A percentile compares a stretch with the other conserved stretches of the same genome.
Conservation (phyloP, 2,888 invertebrate genomes). For the Drosophila gaucha region DNA sequence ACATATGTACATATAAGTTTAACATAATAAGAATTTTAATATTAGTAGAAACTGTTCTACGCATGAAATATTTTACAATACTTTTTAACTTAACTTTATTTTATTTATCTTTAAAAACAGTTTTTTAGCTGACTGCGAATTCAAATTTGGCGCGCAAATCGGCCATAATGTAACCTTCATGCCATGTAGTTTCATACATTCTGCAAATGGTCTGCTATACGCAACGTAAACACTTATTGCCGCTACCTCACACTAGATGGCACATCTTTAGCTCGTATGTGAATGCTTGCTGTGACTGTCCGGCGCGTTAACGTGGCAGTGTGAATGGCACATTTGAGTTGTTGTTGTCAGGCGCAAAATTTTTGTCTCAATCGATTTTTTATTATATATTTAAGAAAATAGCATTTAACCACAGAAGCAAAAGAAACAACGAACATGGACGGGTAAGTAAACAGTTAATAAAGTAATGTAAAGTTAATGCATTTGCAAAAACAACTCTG, state of each 20-base stretch:
- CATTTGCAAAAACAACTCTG: not conserved
- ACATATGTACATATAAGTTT: not conserved
- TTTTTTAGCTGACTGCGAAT: not conserved
- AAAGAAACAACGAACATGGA: constrained; percentile 64
- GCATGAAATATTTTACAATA: too few species aligned
- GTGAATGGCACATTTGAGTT: constrained; percentile 36
- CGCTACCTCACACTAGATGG: constrained; percentile 15
- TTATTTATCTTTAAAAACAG: not conserved
- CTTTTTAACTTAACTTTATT: not conserved
- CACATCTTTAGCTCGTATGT: not conserved
- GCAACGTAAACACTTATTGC: not conserved
- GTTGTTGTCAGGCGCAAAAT: constrained; percentile 59
- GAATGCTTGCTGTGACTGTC: constrained; percentile 18
- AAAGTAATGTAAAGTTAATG: not conserved
- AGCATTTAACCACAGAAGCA: constrained; percentile 21
- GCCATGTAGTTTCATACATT: not conserved
- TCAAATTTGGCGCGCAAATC: not conserved
- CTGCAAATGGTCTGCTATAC: not conserved
- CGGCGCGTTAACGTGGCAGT: constrained; percentile 1
- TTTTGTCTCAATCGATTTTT: constrained; percentile 60
- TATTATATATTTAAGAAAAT: constrained; percentile 45
- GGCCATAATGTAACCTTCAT: not conserved
- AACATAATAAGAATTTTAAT: not conserved
- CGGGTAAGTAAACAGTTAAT: constrained; percentile 59
- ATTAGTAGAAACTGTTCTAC: not conserved